These are phyloP conservation scores for Penaeus japonicus DNA, from an alignment of 1,140 invertebrate genomes.

Conservation along the genomic window DNA sequence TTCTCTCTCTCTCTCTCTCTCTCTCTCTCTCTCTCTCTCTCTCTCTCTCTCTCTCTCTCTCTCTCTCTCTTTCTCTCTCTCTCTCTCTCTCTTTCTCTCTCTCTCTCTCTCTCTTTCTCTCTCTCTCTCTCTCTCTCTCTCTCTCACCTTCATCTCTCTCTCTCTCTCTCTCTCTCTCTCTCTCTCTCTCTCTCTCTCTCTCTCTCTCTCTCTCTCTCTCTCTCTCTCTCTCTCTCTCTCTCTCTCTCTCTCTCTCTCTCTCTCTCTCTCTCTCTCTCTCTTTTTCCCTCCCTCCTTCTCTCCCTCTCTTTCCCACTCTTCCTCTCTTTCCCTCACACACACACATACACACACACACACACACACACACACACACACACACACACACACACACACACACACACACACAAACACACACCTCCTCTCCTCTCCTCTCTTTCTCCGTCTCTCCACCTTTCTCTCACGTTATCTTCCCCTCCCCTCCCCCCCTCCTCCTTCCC, in stretches of 20 bases:
- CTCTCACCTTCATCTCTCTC: background rate
- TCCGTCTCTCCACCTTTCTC: background rate
- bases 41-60: background rate
- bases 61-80: too few relatives aligned
- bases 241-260: background rate
- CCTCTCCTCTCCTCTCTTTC: background rate
- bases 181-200: background rate
- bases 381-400: background rate
- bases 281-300: too few relatives aligned
- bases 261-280: background rate
- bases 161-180: too few relatives aligned
- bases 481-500: too few relatives aligned
- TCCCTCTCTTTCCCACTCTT: too few relatives aligned
- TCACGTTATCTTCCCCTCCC: background rate
- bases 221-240: background rate
- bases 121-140: background rate
- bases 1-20: background rate
- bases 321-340: background rate
- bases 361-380: constrained; percentile 29
- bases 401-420: background rate
- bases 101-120: background rate
- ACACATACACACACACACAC: constrained; percentile 20
- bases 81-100: background rate
- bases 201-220: background rate
- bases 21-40: too few relatives aligned